Conservation (phyloP, 35 echinoderm and acorn worm species). For the Ptychodera flava region DNA sequence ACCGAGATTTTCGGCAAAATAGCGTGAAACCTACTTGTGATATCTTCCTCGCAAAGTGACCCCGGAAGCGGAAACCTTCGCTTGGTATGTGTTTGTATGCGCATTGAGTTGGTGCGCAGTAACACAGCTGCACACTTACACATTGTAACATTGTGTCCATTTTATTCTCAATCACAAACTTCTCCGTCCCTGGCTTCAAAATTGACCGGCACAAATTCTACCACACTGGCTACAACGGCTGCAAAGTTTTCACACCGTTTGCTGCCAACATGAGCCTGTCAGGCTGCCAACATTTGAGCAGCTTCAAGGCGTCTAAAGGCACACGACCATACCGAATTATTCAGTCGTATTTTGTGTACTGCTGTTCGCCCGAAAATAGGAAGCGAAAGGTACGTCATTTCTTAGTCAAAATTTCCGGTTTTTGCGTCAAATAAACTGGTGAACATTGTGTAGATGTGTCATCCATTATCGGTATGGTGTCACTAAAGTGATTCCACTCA, state of each 20-base stretch:
- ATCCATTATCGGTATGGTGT: not conserved
- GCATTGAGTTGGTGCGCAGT: not conserved
- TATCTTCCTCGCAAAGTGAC: too few relatives aligned
- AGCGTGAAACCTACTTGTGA: too few relatives aligned
- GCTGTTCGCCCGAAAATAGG: constrained; percentile 59
- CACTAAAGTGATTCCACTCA: not conserved
- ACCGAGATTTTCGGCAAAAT: too few relatives aligned
- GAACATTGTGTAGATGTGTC: not conserved
- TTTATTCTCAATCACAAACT: not conserved
- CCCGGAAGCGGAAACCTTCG: not conserved
- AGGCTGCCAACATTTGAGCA: constrained; percentile 85
- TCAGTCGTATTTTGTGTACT: constrained; percentile 82
- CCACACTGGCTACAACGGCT: not conserved
- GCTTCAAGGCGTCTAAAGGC: constrained; percentile 90
- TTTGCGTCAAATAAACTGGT: not conserved
- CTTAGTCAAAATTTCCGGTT: not conserved
- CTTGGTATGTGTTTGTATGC: not conserved
- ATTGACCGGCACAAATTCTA: not conserved
- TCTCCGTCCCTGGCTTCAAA: not conserved
- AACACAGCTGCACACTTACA: not conserved
- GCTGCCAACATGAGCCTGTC: constrained; percentile 74
- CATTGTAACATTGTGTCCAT: constrained; percentile 1
- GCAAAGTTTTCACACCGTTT: not conserved
- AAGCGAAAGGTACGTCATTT: constrained; percentile 75
- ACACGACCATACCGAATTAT: constrained; percentile 75